phyloP scores from a whole-genome alignment of 2,797 vertebrate genomes.

The Scleropages formosus region DNA sequence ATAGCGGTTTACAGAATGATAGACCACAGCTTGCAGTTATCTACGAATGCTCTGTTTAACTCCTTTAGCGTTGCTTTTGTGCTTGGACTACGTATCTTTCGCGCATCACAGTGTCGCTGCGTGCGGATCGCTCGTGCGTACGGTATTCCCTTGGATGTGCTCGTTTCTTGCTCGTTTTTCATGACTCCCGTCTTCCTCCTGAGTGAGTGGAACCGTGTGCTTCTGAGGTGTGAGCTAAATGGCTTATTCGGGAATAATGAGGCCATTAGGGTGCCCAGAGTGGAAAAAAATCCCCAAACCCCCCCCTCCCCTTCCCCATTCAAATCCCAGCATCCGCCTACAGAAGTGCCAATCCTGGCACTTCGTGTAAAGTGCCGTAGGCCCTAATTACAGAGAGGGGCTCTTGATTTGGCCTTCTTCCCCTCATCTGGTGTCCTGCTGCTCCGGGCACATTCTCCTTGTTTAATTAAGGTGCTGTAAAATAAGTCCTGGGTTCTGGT shows the following conservation, averaged over 20 bases:
- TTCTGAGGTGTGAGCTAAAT: conserved; percentile 69
- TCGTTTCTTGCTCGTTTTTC: conserved; percentile 65
- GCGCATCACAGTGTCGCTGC: no score
- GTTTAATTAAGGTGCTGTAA: conserved; percentile 73
- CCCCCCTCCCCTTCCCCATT: conserved; percentile 42
- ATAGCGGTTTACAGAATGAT: no score
- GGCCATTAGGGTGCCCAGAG: conserved; percentile 69
- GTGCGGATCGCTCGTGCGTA: no score
- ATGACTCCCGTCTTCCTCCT: conserved; percentile 60
- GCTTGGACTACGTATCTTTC: no score
- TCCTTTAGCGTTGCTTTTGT: background rate
- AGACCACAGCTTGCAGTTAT: background rate
- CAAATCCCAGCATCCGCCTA: conserved; percentile 55
- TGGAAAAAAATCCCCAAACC: conserved; percentile 65
- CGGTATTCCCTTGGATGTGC: conserved; percentile 49
- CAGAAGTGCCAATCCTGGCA: conserved; percentile 71
- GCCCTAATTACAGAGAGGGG: conserved; percentile 72
- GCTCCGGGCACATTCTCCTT: conserved; percentile 69
- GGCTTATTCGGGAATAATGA: conserved; percentile 73
- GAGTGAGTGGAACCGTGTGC: conserved; percentile 60
- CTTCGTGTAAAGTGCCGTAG: conserved; percentile 65
- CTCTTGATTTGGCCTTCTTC: conserved; percentile 75
- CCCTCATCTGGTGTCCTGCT: conserved; percentile 79
- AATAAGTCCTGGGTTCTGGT: conserved; percentile 60
- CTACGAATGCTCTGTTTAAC: background rate